phyloP scores from a whole-genome alignment of 2,113 vertebrate species.

The Actenoides hombroni region DNA sequence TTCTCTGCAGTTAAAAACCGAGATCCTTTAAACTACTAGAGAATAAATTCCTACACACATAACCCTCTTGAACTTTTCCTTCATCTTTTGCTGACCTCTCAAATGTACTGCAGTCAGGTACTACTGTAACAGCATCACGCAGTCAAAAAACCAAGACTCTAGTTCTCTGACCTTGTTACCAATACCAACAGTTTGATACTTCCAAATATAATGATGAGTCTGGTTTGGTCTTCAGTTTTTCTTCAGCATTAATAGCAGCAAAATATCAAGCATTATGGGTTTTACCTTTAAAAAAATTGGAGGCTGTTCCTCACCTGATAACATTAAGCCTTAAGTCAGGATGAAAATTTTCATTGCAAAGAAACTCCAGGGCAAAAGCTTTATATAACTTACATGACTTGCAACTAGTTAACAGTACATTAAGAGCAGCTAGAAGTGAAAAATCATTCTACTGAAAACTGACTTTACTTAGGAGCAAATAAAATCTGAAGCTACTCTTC shows the following conservation, averaged over 20 bases:
- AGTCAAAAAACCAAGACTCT: background rate
- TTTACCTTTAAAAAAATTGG: background rate
- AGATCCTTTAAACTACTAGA: background rate
- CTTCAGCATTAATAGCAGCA: background rate
- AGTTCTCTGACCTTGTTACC: background rate
- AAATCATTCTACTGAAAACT: background rate
- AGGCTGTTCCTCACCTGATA: background rate
- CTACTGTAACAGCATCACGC: background rate
- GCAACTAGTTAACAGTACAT: background rate
- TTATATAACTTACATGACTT: background rate
- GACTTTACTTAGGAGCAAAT: background rate
- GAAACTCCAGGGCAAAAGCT: background rate
- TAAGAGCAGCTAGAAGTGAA: background rate
- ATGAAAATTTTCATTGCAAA: background rate
- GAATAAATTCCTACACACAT: background rate
- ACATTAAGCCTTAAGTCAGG: background rate
- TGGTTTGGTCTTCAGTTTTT: background rate
- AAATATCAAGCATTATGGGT: background rate
- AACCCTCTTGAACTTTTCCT: background rate
- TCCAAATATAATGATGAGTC: background rate
- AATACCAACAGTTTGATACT: background rate
- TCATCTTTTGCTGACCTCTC: background rate
- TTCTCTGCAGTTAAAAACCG: background rate
- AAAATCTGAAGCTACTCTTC: background rate
- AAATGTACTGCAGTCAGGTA: background rate